These are phyloP conservation scores for Diprion similis DNA, from an alignment of 1,140 invertebrate species.

Conservation along the genomic window DNA sequence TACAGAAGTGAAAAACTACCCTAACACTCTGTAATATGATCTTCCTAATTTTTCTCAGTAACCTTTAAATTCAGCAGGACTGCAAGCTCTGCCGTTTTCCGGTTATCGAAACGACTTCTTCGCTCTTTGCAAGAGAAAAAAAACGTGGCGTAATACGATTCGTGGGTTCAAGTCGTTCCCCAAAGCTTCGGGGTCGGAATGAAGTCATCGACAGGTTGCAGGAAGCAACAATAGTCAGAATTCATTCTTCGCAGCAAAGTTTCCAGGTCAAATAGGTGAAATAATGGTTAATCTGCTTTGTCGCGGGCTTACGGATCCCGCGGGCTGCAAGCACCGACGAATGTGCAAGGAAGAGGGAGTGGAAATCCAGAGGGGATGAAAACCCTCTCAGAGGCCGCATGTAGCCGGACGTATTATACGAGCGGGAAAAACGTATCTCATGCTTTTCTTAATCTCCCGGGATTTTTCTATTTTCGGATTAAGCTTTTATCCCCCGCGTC, in stretches of 20 bases:
- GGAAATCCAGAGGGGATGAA: neutral
- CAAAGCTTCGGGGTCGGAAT: neutral
- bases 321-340: neutral
- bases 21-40: too few species aligned
- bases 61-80: too few species aligned
- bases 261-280: neutral
- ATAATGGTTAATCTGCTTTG: neutral
- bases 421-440: slow-evolving; percentile 8
- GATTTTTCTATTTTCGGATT: slow-evolving; percentile 17
- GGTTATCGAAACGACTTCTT: too few species aligned
- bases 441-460: slow-evolving; percentile 13
- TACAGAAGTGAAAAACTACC: too few species aligned
- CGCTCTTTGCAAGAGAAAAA: too few species aligned
- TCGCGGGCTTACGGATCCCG: neutral
- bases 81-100: too few species aligned
- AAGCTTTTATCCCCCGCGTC: neutral
- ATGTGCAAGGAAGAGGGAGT: neutral
- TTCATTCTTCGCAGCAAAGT: too few species aligned
- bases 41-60: too few species aligned
- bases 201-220: neutral
- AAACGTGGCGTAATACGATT: too few species aligned
- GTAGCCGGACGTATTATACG: neutral
- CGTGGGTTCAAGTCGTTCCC: too few species aligned
- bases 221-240: too few species aligned
- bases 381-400: neutral